phyloP scores from a whole-genome alignment of 2,888 invertebrate genomes.

The Aspidapion aeneum region DNA sequence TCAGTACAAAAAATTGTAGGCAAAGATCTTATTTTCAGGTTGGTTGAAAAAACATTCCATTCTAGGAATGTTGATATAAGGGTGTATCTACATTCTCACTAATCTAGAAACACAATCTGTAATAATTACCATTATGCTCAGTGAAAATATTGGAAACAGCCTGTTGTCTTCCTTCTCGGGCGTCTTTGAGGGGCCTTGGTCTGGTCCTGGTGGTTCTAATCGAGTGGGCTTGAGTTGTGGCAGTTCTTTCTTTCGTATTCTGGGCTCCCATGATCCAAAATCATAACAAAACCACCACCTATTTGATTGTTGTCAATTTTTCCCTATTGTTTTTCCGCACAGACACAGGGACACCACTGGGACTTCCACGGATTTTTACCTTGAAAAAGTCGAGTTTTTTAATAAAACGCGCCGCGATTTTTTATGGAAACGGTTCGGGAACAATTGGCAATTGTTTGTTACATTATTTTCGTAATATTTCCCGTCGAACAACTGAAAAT shows the following conservation, averaged over 20 bases:
- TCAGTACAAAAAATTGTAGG: too few relatives aligned
- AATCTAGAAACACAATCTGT: too few relatives aligned
- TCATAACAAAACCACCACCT: slow-evolving; percentile 45
- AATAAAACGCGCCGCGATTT: slow-evolving; percentile 4
- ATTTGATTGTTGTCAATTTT: slow-evolving; percentile 36
- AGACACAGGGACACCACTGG: not conserved
- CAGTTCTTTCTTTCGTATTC: slow-evolving; percentile 87
- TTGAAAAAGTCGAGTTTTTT: not conserved
- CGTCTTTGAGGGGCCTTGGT: slow-evolving; percentile 75
- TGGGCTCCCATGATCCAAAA: slow-evolving; percentile 80
- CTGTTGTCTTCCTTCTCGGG: slow-evolving; percentile 53
- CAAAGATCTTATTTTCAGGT: too few relatives aligned
- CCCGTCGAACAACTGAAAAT: slow-evolving; percentile 6
- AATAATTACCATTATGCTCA: slow-evolving; percentile 90
- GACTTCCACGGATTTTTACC: not conserved
- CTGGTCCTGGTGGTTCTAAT: slow-evolving; percentile 73
- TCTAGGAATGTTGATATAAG: too few relatives aligned
- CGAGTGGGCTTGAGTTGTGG: slow-evolving; percentile 66
- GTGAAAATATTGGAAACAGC: slow-evolving; percentile 91
- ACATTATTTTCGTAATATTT: not conserved
- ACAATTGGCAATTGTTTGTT: slow-evolving; percentile 4
- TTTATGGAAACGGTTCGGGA: slow-evolving; percentile 5
- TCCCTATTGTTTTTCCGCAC: not conserved
- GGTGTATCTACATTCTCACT: too few relatives aligned
- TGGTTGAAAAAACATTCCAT: too few relatives aligned